Evolutionary conservation across 2,888 invertebrate species (phyloP).

Genomic region (Tetropium fuscum): DNA sequence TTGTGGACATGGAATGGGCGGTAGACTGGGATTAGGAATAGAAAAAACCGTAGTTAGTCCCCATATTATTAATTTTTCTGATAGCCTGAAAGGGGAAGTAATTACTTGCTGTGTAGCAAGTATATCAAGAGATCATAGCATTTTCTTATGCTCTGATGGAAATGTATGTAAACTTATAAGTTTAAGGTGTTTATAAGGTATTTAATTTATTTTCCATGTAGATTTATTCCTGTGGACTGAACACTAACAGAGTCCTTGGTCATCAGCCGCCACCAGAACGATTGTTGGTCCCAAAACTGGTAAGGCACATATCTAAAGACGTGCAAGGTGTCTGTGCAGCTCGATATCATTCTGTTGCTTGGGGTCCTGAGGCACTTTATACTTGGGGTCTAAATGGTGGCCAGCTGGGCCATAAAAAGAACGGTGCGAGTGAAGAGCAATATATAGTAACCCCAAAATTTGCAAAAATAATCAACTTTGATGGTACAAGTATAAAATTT

Average conservation of each 20-base stretch:
- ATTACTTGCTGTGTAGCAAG: conserved; percentile 65
- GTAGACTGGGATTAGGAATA: conserved; percentile 77
- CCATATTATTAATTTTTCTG: conserved; percentile 59
- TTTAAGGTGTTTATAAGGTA: neutral
- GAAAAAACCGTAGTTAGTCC: conserved; percentile 72
- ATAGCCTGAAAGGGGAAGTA: conserved; percentile 53
- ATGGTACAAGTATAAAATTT: conserved; percentile 54
- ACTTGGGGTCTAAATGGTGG: conserved; percentile 88
- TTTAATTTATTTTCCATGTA: conserved; percentile 47
- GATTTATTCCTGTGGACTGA: conserved; percentile 75
- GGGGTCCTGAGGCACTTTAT: conserved; percentile 73
- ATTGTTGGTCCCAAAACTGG: conserved; percentile 64
- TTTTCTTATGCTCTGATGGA: conserved; percentile 74
- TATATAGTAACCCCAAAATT: conserved; percentile 67
- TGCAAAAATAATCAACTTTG: conserved; percentile 61
- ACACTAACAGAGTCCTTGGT: conserved; percentile 75
- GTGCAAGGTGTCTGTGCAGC: conserved; percentile 74
- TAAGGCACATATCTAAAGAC: conserved; percentile 60
- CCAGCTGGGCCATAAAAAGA: conserved; percentile 78
- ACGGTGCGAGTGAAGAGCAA: conserved; percentile 58
- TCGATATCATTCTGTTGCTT: conserved; percentile 78
- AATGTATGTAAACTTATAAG: conserved; percentile 65
- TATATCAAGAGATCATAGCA: conserved; percentile 76
- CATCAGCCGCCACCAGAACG: conserved; percentile 68
- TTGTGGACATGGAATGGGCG: conserved; percentile 86